phyloP scores from a whole-genome alignment of 2,888 invertebrate genomes.

The Macrophya annulata region DNA sequence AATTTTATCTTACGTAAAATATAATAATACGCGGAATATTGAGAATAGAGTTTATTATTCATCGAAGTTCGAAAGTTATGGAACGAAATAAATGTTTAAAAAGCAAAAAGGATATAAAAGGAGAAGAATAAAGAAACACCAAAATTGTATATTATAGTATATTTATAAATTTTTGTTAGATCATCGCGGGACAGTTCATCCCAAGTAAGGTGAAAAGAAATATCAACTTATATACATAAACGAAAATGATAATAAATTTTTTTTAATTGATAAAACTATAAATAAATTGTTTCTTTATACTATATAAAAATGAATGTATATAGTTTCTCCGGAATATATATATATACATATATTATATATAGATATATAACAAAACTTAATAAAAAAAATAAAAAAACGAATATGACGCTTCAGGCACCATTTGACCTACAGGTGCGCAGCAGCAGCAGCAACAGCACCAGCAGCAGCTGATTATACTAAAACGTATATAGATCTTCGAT shows the following conservation, averaged over 20 bases:
- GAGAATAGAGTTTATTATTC: no score
- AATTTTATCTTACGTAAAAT: background rate
- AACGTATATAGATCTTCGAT: slow-evolving; percentile 6
- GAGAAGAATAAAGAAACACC: background rate
- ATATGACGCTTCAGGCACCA: slow-evolving; percentile 15
- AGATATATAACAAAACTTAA: background rate
- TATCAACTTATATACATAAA: background rate
- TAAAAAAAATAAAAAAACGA: background rate
- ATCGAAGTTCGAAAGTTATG: background rate
- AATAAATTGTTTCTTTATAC: no score
- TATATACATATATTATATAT: background rate
- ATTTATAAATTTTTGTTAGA: background rate
- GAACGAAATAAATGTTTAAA: background rate
- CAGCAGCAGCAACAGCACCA: background rate
- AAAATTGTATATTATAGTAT: background rate
- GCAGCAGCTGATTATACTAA: background rate
- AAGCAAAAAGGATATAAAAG: background rate
- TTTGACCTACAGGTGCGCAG: slow-evolving; percentile 33
- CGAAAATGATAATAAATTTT: no score
- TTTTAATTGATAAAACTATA: no score
- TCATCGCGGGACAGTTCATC: background rate
- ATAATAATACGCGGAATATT: background rate
- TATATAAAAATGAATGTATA: background rate
- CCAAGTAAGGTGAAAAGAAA: background rate
- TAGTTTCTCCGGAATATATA: background rate